Conservation (phyloP, 2,113 vertebrate genomes). For the Lethenteron reissneri region DNA sequence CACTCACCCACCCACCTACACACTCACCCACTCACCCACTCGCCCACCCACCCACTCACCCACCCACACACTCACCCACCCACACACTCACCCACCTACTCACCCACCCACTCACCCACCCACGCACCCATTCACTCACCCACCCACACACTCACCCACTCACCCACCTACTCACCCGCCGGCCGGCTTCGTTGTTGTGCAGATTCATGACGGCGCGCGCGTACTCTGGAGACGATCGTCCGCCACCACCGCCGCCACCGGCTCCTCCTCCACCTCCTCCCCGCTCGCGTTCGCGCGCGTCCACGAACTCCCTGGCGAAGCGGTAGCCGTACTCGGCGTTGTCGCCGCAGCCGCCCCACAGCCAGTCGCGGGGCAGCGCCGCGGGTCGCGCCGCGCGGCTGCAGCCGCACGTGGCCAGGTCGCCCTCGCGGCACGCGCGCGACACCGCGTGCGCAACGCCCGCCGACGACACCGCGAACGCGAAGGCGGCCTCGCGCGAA, state of each 20-base stretch:
- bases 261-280: conserved; percentile 43
- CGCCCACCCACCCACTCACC: too few relatives aligned
- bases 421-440: conserved; percentile 86
- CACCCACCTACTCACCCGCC: conserved; percentile 35
- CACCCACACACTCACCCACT: too few relatives aligned
- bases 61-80: too few relatives aligned
- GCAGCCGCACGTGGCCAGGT: conserved; percentile 81
- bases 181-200: conserved; percentile 78
- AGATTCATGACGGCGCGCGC: conserved; percentile 69
- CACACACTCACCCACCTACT: too few relatives aligned
- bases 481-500: conserved; percentile 66
- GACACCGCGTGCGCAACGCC: conserved; percentile 81
- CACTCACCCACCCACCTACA: background rate
- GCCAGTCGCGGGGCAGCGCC: conserved; percentile 36
- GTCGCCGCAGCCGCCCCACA: conserved; percentile 93
- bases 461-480: conserved; percentile 76
- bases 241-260: too few relatives aligned
- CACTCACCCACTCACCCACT: too few relatives aligned
- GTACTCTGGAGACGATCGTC: too few relatives aligned
- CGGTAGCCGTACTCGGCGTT: conserved; percentile 75
- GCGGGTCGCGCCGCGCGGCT: background rate
- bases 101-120: too few relatives aligned
- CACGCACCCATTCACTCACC: too few relatives aligned
- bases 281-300: conserved; percentile 30
- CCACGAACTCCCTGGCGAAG: conserved; percentile 76